Evolutionary conservation across 2,797 vertebrate genomes (phyloP).

Genomic region (Tympanoctomys barrerae): DNA sequence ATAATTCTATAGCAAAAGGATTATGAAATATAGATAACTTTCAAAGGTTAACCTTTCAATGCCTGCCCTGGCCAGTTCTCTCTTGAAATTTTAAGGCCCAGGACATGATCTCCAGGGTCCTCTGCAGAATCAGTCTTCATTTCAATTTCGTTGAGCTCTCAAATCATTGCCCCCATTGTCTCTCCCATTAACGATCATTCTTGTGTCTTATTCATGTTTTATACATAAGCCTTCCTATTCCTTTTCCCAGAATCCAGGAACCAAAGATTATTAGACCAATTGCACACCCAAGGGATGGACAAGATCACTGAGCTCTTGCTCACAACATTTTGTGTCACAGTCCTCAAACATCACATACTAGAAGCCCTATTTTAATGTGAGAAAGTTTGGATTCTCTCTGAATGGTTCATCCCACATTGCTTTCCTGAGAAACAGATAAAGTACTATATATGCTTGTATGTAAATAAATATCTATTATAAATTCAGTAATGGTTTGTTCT

Average conservation of each 20-base stretch:
- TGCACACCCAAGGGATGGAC: background rate
- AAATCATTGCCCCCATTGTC: slow-evolving; percentile 63
- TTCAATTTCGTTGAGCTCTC: slow-evolving; percentile 75
- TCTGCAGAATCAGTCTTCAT: slow-evolving; percentile 54
- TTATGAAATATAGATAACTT: slow-evolving; percentile 70
- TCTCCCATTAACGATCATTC: slow-evolving; percentile 37
- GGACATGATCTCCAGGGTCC: slow-evolving; percentile 31
- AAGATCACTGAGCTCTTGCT: background rate
- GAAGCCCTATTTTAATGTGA: slow-evolving; percentile 22
- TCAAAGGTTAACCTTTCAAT: slow-evolving; percentile 70
- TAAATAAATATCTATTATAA: background rate
- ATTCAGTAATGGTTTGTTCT: slow-evolving; percentile 20
- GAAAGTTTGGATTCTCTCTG: background rate
- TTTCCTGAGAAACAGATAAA: background rate
- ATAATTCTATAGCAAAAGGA: slow-evolving; percentile 63
- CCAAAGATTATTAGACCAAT: background rate
- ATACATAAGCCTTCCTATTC: background rate
- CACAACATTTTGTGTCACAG: background rate
- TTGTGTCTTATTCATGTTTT: slow-evolving; percentile 65
- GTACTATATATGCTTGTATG: background rate
- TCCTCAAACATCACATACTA: background rate
- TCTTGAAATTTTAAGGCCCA: slow-evolving; percentile 52
- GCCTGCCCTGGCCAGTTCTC: slow-evolving; percentile 48
- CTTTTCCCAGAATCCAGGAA: slow-evolving; percentile 33
- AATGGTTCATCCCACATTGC: slow-evolving; percentile 4